Base-by-base conservation (phyloP, 2,888 invertebrate species). In the Chrysotoxum bicinctum region DNA sequence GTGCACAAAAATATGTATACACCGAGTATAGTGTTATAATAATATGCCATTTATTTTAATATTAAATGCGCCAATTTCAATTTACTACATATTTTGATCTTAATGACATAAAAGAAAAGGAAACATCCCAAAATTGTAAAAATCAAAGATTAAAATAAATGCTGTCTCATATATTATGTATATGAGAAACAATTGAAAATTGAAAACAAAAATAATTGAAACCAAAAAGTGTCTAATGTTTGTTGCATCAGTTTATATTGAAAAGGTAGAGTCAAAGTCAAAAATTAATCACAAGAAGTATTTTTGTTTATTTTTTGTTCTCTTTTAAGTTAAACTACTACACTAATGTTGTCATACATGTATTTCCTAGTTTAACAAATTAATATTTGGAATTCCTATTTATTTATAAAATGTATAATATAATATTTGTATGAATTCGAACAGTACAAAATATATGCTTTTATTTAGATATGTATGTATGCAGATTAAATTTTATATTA, bases 1-100 rank as follows among this genome's bases (percentile, higher is more conserved):
- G 14, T 52, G 68, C 68, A 68, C 66, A 66, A 21, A 73, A 40
- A 37, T 40, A 40, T 14, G 7, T 8, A 23, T n/a, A n/a, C n/a
- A n/a, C n/a, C n/a, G n/a, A 50, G 26, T 26, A 26, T 8, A 26
- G 2, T 23, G 23, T 26, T 23, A 50, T 26, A 50, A 50, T n/a
- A 26, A 50, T 10, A 26, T 1, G 21, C 23, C 21, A 50, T 26
- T 14, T 14, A 3, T n/a, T 50, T 50, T 26, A 50, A 14, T 23
- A 23, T 50, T 12, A 50, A 50, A 23, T n/a, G 14, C 50, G 50
- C 8, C 23, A n/a, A 26, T n/a, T 50, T 50, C 6, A 48, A 1
- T 10, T 21, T 19, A 9, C 16, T 45, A 45, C 19, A 3, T 19
- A 19, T 45, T 45, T 19, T 19, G 4, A 9, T 45, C 16, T 19